These are phyloP conservation scores for Drosophila tripunctata DNA, from an alignment of 2,888 invertebrate species.

Conservation along the genomic window DNA sequence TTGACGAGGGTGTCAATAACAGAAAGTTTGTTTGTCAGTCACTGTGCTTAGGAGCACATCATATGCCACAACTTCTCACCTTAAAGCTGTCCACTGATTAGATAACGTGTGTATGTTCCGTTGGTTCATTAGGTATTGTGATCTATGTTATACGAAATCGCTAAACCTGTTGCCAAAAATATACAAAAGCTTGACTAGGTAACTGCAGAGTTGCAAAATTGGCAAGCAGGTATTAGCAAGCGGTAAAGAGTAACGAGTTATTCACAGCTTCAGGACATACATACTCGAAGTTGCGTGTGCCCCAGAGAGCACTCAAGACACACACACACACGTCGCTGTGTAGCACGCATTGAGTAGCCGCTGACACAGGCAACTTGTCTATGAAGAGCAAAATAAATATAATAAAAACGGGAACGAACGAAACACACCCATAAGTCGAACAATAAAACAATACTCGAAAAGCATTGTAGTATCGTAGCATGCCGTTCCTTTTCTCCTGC, in stretches of 20 bases:
- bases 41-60: conserved; percentile 14
- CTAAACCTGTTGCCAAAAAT: conserved; percentile 19
- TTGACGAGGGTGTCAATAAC: conserved; percentile 40
- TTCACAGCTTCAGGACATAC: conserved; percentile 3
- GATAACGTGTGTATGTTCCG: not conserved
- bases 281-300: conserved; percentile 2
- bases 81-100: conserved; percentile 22
- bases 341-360: conserved; percentile 23
- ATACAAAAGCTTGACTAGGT: not conserved
- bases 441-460: conserved; percentile 52
- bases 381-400: conserved; percentile 66
- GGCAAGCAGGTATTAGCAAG: not conserved
- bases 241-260: conserved; percentile 18
- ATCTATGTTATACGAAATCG: not conserved
- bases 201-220: not conserved
- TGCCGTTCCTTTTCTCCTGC: not conserved
- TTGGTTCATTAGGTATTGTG: too few relatives aligned
- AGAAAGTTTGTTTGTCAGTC: conserved; percentile 5
- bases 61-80: not conserved
- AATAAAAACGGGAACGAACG: conserved; percentile 54
- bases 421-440: conserved; percentile 38
- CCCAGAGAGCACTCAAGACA: conserved; percentile 40
- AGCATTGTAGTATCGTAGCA: too few relatives aligned
- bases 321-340: conserved; percentile 9
- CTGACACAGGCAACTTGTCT: conserved; percentile 26